Base-by-base conservation (phyloP, 2,797 vertebrate genomes). In the Lophura swinhoii region DNA sequence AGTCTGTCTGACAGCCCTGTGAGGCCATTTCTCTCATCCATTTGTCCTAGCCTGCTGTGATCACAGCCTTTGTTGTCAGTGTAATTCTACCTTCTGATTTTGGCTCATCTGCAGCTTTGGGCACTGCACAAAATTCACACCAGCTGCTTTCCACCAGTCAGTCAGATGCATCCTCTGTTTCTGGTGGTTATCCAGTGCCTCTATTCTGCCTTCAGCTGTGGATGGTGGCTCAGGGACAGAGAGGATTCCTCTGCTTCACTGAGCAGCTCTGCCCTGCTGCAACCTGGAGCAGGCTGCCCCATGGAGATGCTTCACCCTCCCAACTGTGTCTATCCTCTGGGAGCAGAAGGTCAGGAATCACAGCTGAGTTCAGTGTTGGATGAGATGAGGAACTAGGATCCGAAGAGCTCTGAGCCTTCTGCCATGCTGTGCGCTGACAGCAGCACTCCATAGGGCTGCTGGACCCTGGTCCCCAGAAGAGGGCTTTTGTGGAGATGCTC, bases 361-460 rank as follows among this genome's bases (percentile, higher is more conserved):
- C 35, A 14, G 26, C 48, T 15, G 13, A 51, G 35, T 53, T 37
- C 35, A 8, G 29, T 31, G 48, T 22, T 53, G 35, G 37, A 39
- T 16, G 37, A 12, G 12, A 18, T 63, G 26, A 28, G 12, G 4
- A 59, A 39, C 10, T 7, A 12, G 29, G 24, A 31, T 4, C 48
- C 23, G 24, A 49, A 56, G 55, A 31, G 24, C 15, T 37, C n/a
- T 4, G 21, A 2, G 23, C 18, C 31, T 14, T 39, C 18, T 18
- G 18, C 68, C 29, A 9, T 28, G 14, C 48, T 63, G 72, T 35
- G 13, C n/a, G 33, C 14, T 23, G 35, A 55, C 1, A 0, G 20
- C 56, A 62, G 44, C 1, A 4, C 39, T 76, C 41, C 44, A 16
- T 0, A 3, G 10, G 14, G 15, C 24, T 3, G 2, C 15, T 18